Evolutionary conservation across 1,140 invertebrate genomes (phyloP).

Genomic region (Leptinotarsa defecta): DNA sequence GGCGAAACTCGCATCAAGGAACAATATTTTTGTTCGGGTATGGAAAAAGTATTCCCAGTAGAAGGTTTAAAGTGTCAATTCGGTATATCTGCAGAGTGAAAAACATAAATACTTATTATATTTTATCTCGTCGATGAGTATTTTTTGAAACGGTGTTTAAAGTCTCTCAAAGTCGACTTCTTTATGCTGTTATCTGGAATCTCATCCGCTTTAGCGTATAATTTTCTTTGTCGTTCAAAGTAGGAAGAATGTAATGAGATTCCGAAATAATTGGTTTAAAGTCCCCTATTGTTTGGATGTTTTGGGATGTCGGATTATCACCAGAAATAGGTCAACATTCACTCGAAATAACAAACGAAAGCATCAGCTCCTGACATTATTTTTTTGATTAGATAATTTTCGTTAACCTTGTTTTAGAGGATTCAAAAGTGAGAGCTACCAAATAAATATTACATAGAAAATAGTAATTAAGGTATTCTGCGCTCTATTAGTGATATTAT

Average conservation of each 20-base stretch:
- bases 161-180: neutral
- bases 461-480: too few species aligned
- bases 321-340: neutral
- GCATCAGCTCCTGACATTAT: neutral
- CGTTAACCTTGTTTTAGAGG: neutral
- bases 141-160: neutral
- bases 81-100: too few species aligned
- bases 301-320: neutral
- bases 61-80: too few species aligned
- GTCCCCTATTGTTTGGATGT: neutral
- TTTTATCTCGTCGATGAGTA: too few species aligned
- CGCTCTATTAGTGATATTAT: too few species aligned
- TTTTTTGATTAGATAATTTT: neutral
- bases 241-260: constrained; percentile 13
- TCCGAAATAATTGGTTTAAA: constrained; percentile 8
- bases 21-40: too few species aligned
- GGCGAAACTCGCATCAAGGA: too few species aligned
- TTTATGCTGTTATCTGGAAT: neutral
- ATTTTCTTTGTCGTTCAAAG: constrained; percentile 11
- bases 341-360: neutral
- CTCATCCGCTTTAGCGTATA: neutral
- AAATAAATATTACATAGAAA: too few species aligned
- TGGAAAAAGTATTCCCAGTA: too few species aligned
- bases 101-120: too few species aligned
- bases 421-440: neutral